These are phyloP conservation scores for Mus spretus DNA, from an alignment of 2,797 vertebrate species.

Conservation along the genomic window DNA sequence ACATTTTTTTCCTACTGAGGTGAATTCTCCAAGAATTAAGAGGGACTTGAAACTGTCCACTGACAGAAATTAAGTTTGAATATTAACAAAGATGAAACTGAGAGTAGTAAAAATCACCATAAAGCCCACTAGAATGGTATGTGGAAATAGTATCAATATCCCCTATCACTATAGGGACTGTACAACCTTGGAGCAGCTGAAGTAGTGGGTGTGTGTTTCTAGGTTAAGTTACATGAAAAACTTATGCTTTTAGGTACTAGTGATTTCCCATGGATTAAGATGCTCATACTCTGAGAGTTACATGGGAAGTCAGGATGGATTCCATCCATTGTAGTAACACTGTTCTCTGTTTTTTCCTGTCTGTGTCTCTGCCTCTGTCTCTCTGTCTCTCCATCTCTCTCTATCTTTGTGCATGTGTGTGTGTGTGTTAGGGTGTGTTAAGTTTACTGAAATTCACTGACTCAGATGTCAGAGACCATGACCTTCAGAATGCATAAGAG, in stretches of 20 bases:
- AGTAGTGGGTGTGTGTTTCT: neutral
- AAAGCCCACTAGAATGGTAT: neutral
- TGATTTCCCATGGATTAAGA: neutral
- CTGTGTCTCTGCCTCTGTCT: neutral
- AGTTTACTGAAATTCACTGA: neutral
- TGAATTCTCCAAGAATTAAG: neutral
- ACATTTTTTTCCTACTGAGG: neutral
- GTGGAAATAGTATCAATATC: neutral
- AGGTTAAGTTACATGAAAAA: neutral
- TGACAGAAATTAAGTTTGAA: neutral
- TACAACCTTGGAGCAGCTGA: neutral
- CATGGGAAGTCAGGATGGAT: neutral
- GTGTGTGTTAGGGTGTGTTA: neutral
- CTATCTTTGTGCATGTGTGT: neutral
- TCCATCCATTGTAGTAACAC: neutral
- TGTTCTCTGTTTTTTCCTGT: neutral
- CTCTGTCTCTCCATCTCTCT: neutral
- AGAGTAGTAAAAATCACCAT: neutral
- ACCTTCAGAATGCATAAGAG: neutral
- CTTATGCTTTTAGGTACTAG: neutral
- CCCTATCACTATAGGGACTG: neutral
- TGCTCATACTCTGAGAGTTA: neutral
- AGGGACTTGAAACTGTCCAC: neutral
- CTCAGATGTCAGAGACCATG: neutral
- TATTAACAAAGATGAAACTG: neutral